Evolutionary conservation across 2,797 vertebrate species (phyloP).

Genomic region (Brachyalestes nurse): DNA sequence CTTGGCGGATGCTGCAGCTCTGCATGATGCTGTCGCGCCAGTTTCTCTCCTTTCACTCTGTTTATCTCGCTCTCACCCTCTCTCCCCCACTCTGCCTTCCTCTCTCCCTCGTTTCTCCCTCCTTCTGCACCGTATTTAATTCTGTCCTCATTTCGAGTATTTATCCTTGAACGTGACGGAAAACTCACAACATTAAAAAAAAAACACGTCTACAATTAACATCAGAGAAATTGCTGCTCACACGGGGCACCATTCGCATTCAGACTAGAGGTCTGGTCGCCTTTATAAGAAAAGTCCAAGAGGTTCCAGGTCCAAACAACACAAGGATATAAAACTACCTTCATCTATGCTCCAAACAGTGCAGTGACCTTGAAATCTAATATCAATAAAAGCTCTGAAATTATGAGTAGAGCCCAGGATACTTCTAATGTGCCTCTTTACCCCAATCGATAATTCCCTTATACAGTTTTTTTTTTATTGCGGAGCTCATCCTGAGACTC

Average conservation of each 20-base stretch:
- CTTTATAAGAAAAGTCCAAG: too few relatives aligned
- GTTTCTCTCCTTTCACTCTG: slow-evolving; percentile 31
- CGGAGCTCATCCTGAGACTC: neutral
- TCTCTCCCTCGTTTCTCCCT: neutral
- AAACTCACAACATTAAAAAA: neutral
- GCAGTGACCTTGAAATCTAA: slow-evolving; percentile 57
- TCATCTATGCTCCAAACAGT: slow-evolving; percentile 29
- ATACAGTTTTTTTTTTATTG: slow-evolving; percentile 31
- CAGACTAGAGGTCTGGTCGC: slow-evolving; percentile 8
- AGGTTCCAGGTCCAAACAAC: neutral
- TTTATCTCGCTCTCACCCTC: neutral
- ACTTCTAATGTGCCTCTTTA: slow-evolving; percentile 55
- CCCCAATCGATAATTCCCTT: slow-evolving; percentile 50
- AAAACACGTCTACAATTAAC: neutral
- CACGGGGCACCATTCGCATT: neutral
- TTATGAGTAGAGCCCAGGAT: slow-evolving; percentile 48
- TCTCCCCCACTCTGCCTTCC: neutral
- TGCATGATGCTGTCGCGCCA: slow-evolving; percentile 31
- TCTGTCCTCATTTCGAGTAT: slow-evolving; percentile 4
- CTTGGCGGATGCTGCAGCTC: slow-evolving; percentile 34
- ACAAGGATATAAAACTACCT: slow-evolving; percentile 21
- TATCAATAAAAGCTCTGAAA: slow-evolving; percentile 57
- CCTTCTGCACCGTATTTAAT: neutral
- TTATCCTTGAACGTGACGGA: neutral
- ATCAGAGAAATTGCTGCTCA: neutral